Evolutionary conservation across 2,797 vertebrate species (phyloP), one percentile per base, ranked within the genome.

Genomic region (Tinamus major): DNA sequence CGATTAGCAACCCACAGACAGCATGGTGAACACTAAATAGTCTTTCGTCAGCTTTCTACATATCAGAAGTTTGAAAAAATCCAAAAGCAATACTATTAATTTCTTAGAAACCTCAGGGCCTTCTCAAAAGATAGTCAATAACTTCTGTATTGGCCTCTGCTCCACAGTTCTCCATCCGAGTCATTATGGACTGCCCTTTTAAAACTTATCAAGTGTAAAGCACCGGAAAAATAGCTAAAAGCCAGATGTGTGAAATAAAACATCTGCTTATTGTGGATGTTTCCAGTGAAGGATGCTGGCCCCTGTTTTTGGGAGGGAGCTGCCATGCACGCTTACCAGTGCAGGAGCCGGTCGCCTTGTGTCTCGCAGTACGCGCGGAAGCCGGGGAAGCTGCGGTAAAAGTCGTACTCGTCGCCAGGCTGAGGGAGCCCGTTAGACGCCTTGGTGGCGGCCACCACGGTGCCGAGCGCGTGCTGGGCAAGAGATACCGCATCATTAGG

Each of bases 351-450:
- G 64, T 99, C 98, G 12, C 98, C 98, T 94, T 99, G 99, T 1
- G 96, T 98, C 61, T 98, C 97, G 95, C 99, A 99, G 97, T 98
- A 99, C 0, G 98, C 98, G 29, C 98, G 98, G 97, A 99, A 99
- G 6, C 98, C 98, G 0, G 99, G 98, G 93, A 99, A 99, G 96
- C 99, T 99, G 65, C 98, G 97, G 94, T 99, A 99, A 96, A 99
- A 99, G 93, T 99, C 99, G 24, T 98, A 99, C 42, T 99, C 99
- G 6, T 99, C 99, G 0, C 99, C 99, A 8, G 97, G 85, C 95
- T 99, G 98, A 26, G 99, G 99, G 4, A 99, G 97, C 55, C 97
- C 94, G 0, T 97, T 98, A 0, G 99, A 98, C 1, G 99, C 98
- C 92, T 99, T 99, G 17, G 99, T 99, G 7, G 98, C 98, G 2